Conservation (phyloP, 2,888 invertebrate genomes). For the Chrysotoxum bicinctum region DNA sequence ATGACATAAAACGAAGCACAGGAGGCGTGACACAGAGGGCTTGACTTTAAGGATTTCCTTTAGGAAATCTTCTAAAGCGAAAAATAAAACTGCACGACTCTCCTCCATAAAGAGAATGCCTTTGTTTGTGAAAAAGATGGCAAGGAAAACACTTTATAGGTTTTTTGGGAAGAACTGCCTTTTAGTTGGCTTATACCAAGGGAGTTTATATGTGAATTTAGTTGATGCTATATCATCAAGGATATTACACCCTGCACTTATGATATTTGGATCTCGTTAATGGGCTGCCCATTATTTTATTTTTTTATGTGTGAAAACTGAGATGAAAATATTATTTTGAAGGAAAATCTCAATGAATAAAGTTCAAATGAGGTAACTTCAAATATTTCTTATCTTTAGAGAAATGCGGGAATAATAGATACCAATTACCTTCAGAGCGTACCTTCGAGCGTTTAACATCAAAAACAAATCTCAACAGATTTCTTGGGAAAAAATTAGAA, state of each 20-base stretch:
- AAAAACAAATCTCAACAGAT: too few species aligned
- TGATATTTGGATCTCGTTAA: background rate
- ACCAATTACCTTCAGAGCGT: too few species aligned
- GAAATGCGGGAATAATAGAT: too few species aligned
- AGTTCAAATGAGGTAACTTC: too few species aligned
- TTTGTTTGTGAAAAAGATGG: background rate
- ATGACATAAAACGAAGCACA: slow-evolving; percentile 13
- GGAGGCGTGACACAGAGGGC: slow-evolving; percentile 46
- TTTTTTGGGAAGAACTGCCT: background rate
- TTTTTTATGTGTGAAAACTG: background rate
- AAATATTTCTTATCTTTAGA: too few species aligned
- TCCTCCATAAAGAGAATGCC: background rate
- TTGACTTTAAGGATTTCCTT: slow-evolving; percentile 56
- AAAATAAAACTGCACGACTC: background rate
- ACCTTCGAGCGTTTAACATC: too few species aligned
- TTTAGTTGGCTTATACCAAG: background rate
- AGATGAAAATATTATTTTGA: background rate
- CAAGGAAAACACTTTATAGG: slow-evolving; percentile 38
- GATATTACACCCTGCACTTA: slow-evolving; percentile 16
- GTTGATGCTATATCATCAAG: slow-evolving; percentile 17
- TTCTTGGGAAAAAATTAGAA: too few species aligned
- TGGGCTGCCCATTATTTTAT: background rate
- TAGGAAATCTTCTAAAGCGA: slow-evolving; percentile 32
- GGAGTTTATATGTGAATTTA: background rate
- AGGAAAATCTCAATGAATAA: background rate